These are phyloP conservation scores for Peromyscus aztecus DNA, from an alignment of 2,797 vertebrate genomes.

Conservation along the genomic window DNA sequence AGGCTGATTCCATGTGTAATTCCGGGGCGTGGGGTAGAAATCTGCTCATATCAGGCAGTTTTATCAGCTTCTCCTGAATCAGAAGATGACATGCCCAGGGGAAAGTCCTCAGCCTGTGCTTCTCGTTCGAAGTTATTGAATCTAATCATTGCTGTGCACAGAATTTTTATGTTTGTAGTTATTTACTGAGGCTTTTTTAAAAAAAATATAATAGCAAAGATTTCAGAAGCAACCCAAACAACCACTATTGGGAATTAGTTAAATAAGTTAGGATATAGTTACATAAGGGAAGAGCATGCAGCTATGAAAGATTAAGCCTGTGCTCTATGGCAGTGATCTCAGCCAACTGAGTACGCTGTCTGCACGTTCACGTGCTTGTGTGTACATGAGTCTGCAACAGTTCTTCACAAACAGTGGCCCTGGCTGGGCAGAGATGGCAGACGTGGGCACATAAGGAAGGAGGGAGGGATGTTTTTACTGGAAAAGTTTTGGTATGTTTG, in stretches of 20 bases:
- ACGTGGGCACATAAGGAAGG: not conserved
- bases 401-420: constrained; percentile 8
- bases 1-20: not conserved
- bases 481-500: not conserved
- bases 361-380: not conserved
- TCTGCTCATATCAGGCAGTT: not conserved
- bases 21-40: not conserved
- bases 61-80: not conserved
- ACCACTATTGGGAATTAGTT: not conserved
- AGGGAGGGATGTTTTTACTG: not conserved
- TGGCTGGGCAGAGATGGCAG: constrained; percentile 2
- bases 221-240: not conserved
- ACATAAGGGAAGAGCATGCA: not conserved
- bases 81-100: not conserved
- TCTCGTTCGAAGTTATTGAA: not conserved
- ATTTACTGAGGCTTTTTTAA: not conserved
- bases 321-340: not conserved
- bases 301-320: not conserved
- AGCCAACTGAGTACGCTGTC: not conserved
- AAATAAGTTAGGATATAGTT: not conserved
- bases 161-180: not conserved
- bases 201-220: constrained; percentile 1
- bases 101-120: not conserved
- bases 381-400: not conserved
- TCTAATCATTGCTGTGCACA: not conserved